phyloP scores from a whole-genome alignment of 2,888 invertebrate species.

The Dugesia japonica region DNA sequence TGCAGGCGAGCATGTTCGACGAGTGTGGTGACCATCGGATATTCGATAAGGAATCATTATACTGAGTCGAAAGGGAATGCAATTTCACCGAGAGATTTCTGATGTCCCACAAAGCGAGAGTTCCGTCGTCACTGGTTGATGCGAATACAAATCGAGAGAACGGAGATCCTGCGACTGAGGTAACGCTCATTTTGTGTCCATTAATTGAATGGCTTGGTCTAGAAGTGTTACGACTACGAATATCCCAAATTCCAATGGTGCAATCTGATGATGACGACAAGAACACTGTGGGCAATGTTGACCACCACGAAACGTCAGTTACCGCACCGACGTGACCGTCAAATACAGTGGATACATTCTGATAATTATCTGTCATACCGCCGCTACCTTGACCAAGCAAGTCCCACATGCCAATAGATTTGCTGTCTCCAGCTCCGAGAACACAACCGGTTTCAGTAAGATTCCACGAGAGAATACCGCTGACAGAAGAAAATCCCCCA shows the following conservation, averaged over 20 bases:
- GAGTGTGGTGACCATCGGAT: background rate
- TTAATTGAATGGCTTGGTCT: background rate
- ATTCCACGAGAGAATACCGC: background rate
- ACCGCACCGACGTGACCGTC: background rate
- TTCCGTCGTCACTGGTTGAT: background rate
- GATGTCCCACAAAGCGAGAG: background rate
- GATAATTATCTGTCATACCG: background rate
- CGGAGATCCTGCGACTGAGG: background rate
- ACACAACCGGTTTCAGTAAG: background rate
- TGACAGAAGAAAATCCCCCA: background rate
- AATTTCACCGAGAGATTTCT: background rate
- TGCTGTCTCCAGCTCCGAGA: background rate
- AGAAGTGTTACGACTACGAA: background rate
- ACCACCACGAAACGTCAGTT: background rate
- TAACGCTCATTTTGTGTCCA: background rate
- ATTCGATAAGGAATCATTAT: background rate
- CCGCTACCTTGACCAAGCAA: background rate
- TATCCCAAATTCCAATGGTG: background rate
- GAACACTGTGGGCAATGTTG: background rate
- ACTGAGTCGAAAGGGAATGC: background rate
- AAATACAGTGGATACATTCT: background rate
- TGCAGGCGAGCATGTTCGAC: background rate
- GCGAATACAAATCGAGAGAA: background rate
- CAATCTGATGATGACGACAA: background rate
- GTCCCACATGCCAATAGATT: background rate